Conservation (phyloP, 2,113 vertebrate genomes). For the Elanoides forficatus region DNA sequence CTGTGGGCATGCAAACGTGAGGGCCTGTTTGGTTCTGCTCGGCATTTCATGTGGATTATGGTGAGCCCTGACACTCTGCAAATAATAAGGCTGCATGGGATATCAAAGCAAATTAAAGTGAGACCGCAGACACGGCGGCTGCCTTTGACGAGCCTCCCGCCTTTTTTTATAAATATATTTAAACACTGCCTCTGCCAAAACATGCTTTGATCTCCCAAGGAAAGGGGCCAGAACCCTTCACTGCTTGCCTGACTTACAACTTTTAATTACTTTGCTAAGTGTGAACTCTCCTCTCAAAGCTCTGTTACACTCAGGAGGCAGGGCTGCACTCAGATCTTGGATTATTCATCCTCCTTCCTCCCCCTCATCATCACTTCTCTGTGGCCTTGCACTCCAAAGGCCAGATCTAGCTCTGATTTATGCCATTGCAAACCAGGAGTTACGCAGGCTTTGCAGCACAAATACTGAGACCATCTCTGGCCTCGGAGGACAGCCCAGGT, state of each 20-base stretch:
- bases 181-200: constrained; percentile 33
- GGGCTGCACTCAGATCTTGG: neutral
- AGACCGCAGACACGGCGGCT: neutral
- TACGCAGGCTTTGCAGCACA: neutral
- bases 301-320: neutral
- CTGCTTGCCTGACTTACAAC: neutral
- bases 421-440: neutral
- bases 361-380: neutral
- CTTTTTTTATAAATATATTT: constrained; percentile 12
- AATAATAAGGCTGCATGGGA: neutral
- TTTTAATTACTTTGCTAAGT: constrained; percentile 31
- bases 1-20: neutral
- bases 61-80: neutral
- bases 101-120: constrained; percentile 32
- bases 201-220: constrained; percentile 62
- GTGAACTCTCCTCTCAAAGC: neutral
- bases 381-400: neutral
- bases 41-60: neutral
- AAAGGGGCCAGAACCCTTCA: constrained; percentile 28
- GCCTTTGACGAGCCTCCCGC: neutral
- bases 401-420: neutral
- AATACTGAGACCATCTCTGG: neutral
- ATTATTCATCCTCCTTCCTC: neutral
- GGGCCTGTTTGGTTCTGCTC: neutral
- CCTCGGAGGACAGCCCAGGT: neutral